Evolutionary conservation across 2,888 invertebrate species (phyloP).

Genomic region (Cylloceria caligata): DNA sequence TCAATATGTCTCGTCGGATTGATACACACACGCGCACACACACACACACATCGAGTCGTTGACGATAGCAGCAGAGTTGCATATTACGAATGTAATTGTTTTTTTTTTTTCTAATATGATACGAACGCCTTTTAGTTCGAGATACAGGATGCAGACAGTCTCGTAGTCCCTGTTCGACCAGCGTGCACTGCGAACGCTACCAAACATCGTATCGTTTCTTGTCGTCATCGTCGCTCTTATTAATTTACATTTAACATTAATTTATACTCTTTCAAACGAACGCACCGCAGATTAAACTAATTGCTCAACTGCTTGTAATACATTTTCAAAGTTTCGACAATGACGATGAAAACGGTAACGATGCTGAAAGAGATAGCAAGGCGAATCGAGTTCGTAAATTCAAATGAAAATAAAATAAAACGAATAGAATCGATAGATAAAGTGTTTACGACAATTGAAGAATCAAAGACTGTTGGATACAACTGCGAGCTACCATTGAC

Average conservation of each 20-base stretch:
- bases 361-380: slow-evolving; percentile 24
- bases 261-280: neutral
- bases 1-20: slow-evolving; percentile 21
- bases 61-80: slow-evolving; percentile 52
- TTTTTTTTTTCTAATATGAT: neutral
- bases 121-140: slow-evolving; percentile 51
- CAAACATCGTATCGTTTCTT: slow-evolving; percentile 39
- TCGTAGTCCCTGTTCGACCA: slow-evolving; percentile 66
- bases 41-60: slow-evolving; percentile 41
- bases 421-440: slow-evolving; percentile 33
- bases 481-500: slow-evolving; percentile 88
- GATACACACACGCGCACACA: slow-evolving; percentile 28
- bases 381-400: slow-evolving; percentile 21
- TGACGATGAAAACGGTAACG: neutral
- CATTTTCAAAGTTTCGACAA: neutral
- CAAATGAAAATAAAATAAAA: slow-evolving; percentile 15
- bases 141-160: slow-evolving; percentile 67
- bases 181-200: slow-evolving; percentile 62
- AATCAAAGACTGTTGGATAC: slow-evolving; percentile 26
- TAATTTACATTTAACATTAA: too few species aligned
- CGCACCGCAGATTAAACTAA: neutral
- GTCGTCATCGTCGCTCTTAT: slow-evolving; percentile 13
- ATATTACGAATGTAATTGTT: slow-evolving; percentile 25
- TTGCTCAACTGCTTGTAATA: neutral
- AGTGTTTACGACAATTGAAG: slow-evolving; percentile 35